phyloP scores from a whole-genome alignment of 92 coral and sea anemone genomes.

The Ricordea florida region DNA sequence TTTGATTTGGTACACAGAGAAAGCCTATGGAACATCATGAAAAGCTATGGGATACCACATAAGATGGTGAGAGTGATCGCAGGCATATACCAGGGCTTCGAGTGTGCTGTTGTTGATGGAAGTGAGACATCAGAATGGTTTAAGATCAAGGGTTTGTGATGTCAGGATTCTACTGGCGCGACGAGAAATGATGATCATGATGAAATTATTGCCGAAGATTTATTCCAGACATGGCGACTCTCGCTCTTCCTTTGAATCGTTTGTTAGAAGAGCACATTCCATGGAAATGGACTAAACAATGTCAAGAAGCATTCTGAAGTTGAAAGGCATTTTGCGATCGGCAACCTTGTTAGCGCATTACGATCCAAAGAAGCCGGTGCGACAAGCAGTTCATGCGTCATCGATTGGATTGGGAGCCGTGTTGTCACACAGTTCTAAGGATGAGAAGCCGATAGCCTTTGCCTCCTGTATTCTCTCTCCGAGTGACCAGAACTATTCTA shows the following conservation, averaged over 20 bases:
- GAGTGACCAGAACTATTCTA: not conserved
- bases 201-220: constrained; percentile 37
- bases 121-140: no score
- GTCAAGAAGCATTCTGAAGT: constrained; percentile 13
- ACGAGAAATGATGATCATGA: no score
- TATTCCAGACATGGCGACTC: constrained; percentile 38
- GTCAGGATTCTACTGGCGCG: no score
- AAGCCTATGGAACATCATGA: no score
- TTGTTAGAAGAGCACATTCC: constrained; percentile 7
- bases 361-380: constrained; percentile 9
- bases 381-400: constrained; percentile 18
- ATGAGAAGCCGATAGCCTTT: constrained; percentile 22
- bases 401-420: constrained; percentile 13
- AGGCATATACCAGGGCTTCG: no score
- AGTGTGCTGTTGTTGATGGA: no score
- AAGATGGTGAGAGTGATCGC: no score
- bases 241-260: constrained; percentile 23
- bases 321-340: not conserved
- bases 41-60: no score
- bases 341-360: constrained; percentile 21
- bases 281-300: constrained; percentile 6
- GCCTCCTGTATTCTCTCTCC: constrained; percentile 17
- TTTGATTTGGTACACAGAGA: no score
- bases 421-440: not conserved
- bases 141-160: no score